Evolutionary conservation across 2,888 invertebrate species (phyloP).

Genomic region (Chrysolina oricalcia): DNA sequence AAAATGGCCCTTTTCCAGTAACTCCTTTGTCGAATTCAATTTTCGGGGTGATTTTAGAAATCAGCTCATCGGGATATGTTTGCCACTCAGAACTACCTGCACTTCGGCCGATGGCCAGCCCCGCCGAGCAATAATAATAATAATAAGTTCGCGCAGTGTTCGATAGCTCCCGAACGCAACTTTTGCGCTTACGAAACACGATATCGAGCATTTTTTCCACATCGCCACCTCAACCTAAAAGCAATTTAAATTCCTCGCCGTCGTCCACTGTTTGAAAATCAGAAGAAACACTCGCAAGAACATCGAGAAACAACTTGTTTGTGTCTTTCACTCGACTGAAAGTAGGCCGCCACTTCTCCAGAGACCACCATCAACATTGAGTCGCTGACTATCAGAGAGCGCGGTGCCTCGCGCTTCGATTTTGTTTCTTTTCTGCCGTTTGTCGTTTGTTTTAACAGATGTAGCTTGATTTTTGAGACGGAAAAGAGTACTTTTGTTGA

Average conservation of each 20-base stretch:
- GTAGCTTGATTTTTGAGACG: constrained; percentile 29
- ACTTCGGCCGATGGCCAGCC: too few species aligned
- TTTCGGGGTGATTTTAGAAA: too few species aligned
- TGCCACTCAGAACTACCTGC: too few species aligned
- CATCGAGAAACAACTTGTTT: constrained; percentile 48
- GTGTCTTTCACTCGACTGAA: constrained; percentile 67
- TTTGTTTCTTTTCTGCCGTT: constrained; percentile 23
- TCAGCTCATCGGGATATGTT: too few species aligned
- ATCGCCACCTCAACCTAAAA: constrained; percentile 27
- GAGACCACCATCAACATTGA: constrained; percentile 64
- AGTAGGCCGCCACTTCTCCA: constrained; percentile 65
- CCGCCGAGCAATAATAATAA: too few species aligned
- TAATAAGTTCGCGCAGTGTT: not conserved
- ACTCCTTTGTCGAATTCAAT: too few species aligned
- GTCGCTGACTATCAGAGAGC: constrained; percentile 64
- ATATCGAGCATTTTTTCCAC: constrained; percentile 12
- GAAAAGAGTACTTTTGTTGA: constrained; percentile 23
- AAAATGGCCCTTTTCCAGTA: too few species aligned
- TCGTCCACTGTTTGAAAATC: constrained; percentile 20
- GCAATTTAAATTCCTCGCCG: constrained; percentile 24
- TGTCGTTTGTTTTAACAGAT: constrained; percentile 27
- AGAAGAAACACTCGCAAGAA: constrained; percentile 20
- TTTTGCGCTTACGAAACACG: constrained; percentile 17
- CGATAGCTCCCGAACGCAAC: not conserved
- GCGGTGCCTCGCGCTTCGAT: constrained; percentile 59